These are phyloP conservation scores for Argynnis bischoffii DNA, from an alignment of 2,888 invertebrate species.

Conservation along the genomic window DNA sequence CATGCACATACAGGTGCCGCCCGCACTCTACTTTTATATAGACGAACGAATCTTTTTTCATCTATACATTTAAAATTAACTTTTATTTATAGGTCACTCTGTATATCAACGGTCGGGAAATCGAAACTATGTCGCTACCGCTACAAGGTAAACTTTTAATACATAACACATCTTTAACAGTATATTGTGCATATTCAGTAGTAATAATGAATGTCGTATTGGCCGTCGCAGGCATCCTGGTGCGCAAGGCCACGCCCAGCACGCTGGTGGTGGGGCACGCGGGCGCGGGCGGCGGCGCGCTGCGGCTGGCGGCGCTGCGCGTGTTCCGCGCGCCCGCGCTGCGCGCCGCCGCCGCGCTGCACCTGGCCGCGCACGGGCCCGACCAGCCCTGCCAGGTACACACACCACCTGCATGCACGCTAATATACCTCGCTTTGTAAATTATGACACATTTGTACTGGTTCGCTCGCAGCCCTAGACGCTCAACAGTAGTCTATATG, in stretches of 20 bases:
- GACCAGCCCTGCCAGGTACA: constrained; percentile 60
- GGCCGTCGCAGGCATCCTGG: constrained; percentile 66
- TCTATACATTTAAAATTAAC: background rate
- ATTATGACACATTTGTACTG: too few species aligned
- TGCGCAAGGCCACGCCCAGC: constrained; percentile 82
- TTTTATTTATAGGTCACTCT: constrained; percentile 70
- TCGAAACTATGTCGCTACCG: constrained; percentile 79
- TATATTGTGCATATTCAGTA: too few species aligned
- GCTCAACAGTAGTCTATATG: too few species aligned
- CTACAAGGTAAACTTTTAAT: constrained; percentile 71
- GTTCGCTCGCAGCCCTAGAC: too few species aligned
- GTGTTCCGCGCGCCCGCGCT: constrained; percentile 83
- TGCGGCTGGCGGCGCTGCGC: constrained; percentile 79
- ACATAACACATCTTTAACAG: too few species aligned
- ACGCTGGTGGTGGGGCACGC: constrained; percentile 70
- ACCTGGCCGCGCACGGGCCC: constrained; percentile 76
- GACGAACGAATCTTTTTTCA: too few species aligned
- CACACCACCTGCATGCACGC: background rate
- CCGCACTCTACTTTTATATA: too few species aligned
- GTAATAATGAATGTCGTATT: background rate
- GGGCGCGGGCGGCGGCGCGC: constrained; percentile 65
- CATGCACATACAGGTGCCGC: constrained; percentile 77
- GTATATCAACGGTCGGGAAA: constrained; percentile 83
- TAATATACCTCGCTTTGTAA: background rate
- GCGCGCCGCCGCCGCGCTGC: constrained; percentile 75